phyloP scores from a whole-genome alignment of 2,888 invertebrate genomes.

The Sminthurides aquaticus region DNA sequence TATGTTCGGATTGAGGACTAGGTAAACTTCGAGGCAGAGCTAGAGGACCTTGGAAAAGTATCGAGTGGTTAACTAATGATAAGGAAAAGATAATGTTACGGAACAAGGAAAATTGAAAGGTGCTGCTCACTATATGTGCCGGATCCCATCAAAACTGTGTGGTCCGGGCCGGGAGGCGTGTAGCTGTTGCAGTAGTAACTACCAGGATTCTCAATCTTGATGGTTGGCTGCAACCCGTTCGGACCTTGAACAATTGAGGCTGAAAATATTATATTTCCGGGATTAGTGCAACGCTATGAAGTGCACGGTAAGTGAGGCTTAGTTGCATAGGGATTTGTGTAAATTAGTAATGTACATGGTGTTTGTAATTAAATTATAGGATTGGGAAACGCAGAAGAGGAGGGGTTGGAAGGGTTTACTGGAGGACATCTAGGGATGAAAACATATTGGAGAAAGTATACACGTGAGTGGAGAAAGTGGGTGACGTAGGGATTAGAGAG shows the following conservation, averaged over 20 bases:
- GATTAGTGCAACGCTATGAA: neutral
- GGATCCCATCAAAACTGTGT: constrained; percentile 61
- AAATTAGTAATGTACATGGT: too few relatives aligned
- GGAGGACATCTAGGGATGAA: too few relatives aligned
- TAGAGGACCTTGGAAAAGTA: constrained; percentile 47
- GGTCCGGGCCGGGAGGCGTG: constrained; percentile 59
- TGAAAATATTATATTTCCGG: neutral
- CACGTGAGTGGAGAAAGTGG: too few relatives aligned
- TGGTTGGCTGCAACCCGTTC: constrained; percentile 59
- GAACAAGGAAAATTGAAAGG: too few relatives aligned
- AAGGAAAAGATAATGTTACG: neutral
- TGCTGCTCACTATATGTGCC: constrained; percentile 72
- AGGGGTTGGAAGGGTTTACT: too few relatives aligned
- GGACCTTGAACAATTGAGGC: constrained; percentile 83
- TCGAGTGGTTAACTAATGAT: too few relatives aligned
- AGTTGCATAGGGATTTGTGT: too few relatives aligned
- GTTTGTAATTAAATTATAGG: too few relatives aligned
- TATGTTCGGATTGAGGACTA: constrained; percentile 50
- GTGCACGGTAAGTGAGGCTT: too few relatives aligned
- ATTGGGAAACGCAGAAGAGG: too few relatives aligned
- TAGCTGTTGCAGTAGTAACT: constrained; percentile 66
- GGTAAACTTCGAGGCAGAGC: constrained; percentile 48
- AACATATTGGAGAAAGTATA: neutral
- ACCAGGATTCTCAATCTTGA: constrained; percentile 72
- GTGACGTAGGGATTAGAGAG: too few relatives aligned